Conservation (phyloP, 2,113 vertebrate species). For the Elephas maximus region DNA sequence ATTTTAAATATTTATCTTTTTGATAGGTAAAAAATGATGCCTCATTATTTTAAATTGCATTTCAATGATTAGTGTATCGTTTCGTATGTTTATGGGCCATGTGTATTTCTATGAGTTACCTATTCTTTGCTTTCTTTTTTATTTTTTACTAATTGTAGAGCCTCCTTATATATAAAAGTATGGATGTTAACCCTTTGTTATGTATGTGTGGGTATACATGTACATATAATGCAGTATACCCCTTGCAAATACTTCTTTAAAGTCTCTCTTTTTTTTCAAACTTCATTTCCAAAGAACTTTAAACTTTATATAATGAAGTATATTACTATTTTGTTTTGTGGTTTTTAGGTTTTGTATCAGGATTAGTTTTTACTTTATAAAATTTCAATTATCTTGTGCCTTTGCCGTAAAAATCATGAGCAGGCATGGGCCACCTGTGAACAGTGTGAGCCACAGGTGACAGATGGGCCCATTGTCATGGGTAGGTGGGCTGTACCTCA, state of each 20-base stretch:
- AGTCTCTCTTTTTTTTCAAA: slow-evolving; percentile 10
- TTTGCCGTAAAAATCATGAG: slow-evolving; percentile 8
- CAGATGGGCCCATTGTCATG: not conserved
- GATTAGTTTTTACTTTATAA: not conserved
- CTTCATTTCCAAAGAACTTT: slow-evolving; percentile 34
- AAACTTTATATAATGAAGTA: not conserved
- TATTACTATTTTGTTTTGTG: not conserved
- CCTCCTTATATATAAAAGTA: not conserved
- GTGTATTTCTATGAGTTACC: not conserved
- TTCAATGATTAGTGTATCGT: not conserved
- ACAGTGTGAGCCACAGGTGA: too few relatives aligned
- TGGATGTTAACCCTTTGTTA: not conserved
- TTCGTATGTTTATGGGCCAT: not conserved
- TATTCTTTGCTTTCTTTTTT: not conserved
- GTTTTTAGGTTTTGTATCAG: slow-evolving; percentile 23
- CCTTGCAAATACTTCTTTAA: not conserved
- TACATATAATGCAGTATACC: not conserved
- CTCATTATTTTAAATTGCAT: not conserved
- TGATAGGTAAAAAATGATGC: not conserved
- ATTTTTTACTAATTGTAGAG: slow-evolving; percentile 5
- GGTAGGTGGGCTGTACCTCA: not conserved
- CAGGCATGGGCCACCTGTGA: not conserved
- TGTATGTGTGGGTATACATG: not conserved
- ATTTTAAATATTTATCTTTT: not conserved
- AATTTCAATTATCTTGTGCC: not conserved